Evolutionary conservation across 2,888 invertebrate species (phyloP).

Genomic region (Epistrophe eligans): DNA sequence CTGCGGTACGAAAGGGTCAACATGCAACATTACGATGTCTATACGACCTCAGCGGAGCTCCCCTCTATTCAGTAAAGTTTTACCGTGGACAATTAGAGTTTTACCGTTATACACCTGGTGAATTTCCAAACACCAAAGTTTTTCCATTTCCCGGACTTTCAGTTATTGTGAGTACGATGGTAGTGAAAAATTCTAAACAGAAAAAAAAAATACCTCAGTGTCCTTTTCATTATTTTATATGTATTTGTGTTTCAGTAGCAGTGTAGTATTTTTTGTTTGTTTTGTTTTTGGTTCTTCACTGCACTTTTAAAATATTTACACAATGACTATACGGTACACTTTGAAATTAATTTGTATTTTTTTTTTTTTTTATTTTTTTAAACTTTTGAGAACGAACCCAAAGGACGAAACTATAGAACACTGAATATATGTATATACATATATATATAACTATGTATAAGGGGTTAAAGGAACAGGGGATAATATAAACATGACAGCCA

Average conservation of each 20-base stretch:
- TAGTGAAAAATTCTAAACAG: conserved; percentile 1
- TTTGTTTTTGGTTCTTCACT: conserved; percentile 10
- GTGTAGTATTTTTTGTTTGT: background rate
- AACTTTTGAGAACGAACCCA: conserved; percentile 40
- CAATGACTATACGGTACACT: conserved; percentile 27
- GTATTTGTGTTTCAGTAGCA: conserved; percentile 14
- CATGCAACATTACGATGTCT: conserved; percentile 89
- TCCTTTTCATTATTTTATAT: conserved; percentile 43
- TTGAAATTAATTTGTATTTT: conserved; percentile 52
- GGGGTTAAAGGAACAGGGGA: background rate
- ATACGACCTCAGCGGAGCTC: conserved; percentile 90
- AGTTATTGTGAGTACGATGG: conserved; percentile 90
- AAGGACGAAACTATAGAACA: conserved; percentile 24
- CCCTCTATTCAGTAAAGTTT: conserved; percentile 94
- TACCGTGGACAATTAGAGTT: conserved; percentile 93
- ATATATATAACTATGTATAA: too few species aligned
- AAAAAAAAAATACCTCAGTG: conserved; percentile 21
- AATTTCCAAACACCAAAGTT: conserved; percentile 89
- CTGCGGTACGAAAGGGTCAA: conserved; percentile 88
- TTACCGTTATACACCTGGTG: conserved; percentile 92
- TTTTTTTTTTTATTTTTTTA: conserved; percentile 24
- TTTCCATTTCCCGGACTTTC: conserved; percentile 90
- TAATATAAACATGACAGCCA: conserved; percentile 28
- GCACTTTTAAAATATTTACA: conserved; percentile 30
- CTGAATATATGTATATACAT: background rate